phyloP scores from a whole-genome alignment of 1,140 invertebrate species.

The Dendroctonus valens region DNA sequence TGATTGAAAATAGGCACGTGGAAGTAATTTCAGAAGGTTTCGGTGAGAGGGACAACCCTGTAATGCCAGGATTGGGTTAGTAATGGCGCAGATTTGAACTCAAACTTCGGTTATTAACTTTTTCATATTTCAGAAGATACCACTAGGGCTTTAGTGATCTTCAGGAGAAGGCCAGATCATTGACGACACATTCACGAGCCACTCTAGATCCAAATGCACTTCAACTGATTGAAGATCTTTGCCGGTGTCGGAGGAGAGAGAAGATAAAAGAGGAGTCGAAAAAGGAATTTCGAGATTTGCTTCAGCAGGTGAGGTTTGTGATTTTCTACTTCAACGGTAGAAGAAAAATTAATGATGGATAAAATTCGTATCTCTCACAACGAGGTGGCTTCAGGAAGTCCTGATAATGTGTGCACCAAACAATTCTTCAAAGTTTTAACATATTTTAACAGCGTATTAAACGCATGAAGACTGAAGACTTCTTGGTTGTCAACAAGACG shows the following conservation, averaged over 20 bases:
- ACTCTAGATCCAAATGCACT: slow-evolving; percentile 53
- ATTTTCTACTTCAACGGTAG: too few species aligned
- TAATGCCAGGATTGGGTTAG: slow-evolving; percentile 26
- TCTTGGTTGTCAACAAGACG: too few species aligned
- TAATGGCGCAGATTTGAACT: neutral
- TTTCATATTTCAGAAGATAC: slow-evolving; percentile 37
- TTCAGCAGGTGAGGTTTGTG: slow-evolving; percentile 61
- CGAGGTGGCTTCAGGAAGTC: neutral
- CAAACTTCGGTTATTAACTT: neutral
- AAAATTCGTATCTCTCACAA: too few species aligned
- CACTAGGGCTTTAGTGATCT: slow-evolving; percentile 45
- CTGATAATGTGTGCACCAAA: neutral
- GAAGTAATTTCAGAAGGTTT: slow-evolving; percentile 67
- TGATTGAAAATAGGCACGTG: slow-evolving; percentile 56
- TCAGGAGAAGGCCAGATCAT: slow-evolving; percentile 54
- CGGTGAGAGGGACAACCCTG: slow-evolving; percentile 48
- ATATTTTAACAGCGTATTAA: too few species aligned
- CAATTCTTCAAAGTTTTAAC: too few species aligned
- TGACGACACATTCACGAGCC: slow-evolving; percentile 51
- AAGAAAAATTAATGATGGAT: too few species aligned
- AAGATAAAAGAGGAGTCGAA: slow-evolving; percentile 62
- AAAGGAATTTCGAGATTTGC: slow-evolving; percentile 66
- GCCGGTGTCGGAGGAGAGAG: slow-evolving; percentile 60
- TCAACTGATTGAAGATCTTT: slow-evolving; percentile 63
- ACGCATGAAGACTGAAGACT: too few species aligned